Evolutionary conservation across 2,113 vertebrate genomes (phyloP).

Genomic region (Nerophis ophidion): DNA sequence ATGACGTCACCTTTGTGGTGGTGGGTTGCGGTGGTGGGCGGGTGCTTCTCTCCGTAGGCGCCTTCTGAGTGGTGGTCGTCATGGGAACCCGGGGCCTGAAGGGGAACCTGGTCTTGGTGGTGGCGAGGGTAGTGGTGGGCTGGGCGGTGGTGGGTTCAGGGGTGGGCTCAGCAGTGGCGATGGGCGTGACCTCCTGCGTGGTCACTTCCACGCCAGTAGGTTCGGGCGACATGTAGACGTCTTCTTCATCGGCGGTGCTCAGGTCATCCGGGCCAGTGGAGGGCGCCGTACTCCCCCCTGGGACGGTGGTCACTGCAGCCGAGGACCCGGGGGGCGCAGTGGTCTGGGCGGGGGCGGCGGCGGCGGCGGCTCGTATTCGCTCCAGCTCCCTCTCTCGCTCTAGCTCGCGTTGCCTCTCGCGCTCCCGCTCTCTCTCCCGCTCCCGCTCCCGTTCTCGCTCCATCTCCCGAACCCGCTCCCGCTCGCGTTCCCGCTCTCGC

Average conservation of each 20-base stretch:
- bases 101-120: constrained; percentile 42
- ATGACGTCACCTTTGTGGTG: constrained; percentile 55
- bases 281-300: constrained; percentile 35
- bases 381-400: constrained; percentile 55
- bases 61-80: constrained; percentile 46
- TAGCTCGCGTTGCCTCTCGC: constrained; percentile 45
- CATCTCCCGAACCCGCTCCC: constrained; percentile 25
- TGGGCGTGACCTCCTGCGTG: constrained; percentile 43
- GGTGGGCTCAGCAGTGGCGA: constrained; percentile 34
- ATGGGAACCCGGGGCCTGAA: constrained; percentile 57
- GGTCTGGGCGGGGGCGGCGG: constrained; percentile 38
- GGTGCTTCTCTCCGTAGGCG: constrained; percentile 49
- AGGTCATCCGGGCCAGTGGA: constrained; percentile 54
- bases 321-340: constrained; percentile 52
- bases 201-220: constrained; percentile 45
- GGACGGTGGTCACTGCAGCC: constrained; percentile 47
- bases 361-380: constrained; percentile 39
- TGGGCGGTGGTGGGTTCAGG: constrained; percentile 27
- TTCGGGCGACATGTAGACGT: constrained; percentile 64
- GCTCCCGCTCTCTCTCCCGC: constrained; percentile 38
- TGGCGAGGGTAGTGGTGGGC: constrained; percentile 4
- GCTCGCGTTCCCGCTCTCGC: constrained; percentile 24
- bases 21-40: constrained; percentile 46
- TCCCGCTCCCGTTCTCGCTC: constrained; percentile 40
- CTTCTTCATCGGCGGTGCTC: constrained; percentile 57